Evolutionary conservation across 2,797 vertebrate genomes (phyloP), one percentile per base, ranked within the genome.

Genomic region (Tiaroga cobitis): DNA sequence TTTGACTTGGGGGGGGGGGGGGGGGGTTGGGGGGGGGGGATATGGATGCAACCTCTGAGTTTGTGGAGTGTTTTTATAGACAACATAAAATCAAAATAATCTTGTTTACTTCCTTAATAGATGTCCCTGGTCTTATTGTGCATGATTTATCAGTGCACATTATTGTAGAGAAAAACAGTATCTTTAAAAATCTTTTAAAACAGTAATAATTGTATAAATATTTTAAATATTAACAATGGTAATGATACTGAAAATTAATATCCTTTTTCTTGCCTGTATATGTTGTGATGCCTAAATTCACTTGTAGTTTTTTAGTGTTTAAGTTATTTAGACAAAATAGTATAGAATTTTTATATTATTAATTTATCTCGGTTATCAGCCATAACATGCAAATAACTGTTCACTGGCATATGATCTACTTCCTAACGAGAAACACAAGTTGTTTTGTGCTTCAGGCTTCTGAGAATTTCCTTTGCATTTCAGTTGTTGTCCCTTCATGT

Each of bases 341-440:
- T 39, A 10, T 24, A 39, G 67, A 37, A 68, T 37, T 37, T 21
- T 34, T 37, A 34, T 21, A 37, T 67, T 9, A 67, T 32, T 32
- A 16, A 34, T 37, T 37, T 37, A 6, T 37, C 37, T 34, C 37
- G 5, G 37, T 37, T 37, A 37, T 69, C 67, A 39, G 19, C 19
- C 9, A 5, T 37, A 39, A 6, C 8, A 69, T 39, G 34, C 21
- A 39, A 69, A 34, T 68, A 68, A 39, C 29, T 34, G 16, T 67
- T 51, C 74, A 8, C 37, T 78, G 37, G 37, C 37, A 41, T 26
- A 19, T 11, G 41, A 41, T 78, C 75, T 61, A 7, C 54, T 61
- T 77, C 75, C 54, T 41, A 61, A 77, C 4, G 24, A 77, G 54
- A 77, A 77, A 26, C 24, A 77, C 34, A 77, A 61, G 54, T 59